Evolutionary conservation across 2,888 invertebrate species (phyloP).

Genomic region (Habroteleia sp.): DNA sequence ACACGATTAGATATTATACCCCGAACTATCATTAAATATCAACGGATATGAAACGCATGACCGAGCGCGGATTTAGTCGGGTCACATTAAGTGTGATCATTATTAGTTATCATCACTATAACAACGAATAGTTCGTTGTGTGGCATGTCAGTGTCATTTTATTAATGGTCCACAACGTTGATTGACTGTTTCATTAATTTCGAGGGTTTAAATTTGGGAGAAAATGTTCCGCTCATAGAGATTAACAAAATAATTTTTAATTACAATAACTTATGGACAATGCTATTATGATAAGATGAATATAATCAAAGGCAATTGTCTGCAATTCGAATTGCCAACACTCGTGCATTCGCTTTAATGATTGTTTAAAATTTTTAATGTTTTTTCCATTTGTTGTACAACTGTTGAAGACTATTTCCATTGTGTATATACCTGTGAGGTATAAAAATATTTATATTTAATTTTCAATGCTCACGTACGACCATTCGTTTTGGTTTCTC

Average conservation of each 20-base stretch:
- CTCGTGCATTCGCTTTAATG: no score
- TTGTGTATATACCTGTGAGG: no score
- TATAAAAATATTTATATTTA: no score
- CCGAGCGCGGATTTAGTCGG: constrained; percentile 3
- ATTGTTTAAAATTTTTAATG: no score
- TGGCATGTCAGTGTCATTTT: constrained; percentile 5
- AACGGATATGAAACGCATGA: constrained; percentile 19
- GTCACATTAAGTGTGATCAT: constrained; percentile 6
- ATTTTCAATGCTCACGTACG: no score
- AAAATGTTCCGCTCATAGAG: background rate
- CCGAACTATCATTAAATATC: constrained; percentile 21
- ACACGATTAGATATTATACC: constrained; percentile 28
- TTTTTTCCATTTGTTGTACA: no score
- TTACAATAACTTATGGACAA: no score
- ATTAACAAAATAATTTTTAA: background rate
- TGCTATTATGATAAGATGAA: no score
- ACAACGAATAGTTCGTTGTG: background rate
- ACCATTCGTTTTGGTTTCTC: no score
- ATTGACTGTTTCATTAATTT: constrained; percentile 1
- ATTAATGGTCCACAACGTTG: constrained; percentile 6
- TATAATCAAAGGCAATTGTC: no score
- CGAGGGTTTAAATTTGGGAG: background rate
- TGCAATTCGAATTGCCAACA: no score
- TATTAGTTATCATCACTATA: constrained; percentile 16
- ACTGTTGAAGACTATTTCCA: no score